Conservation (phyloP, 2,888 invertebrate genomes). For the Timandra comae region DNA sequence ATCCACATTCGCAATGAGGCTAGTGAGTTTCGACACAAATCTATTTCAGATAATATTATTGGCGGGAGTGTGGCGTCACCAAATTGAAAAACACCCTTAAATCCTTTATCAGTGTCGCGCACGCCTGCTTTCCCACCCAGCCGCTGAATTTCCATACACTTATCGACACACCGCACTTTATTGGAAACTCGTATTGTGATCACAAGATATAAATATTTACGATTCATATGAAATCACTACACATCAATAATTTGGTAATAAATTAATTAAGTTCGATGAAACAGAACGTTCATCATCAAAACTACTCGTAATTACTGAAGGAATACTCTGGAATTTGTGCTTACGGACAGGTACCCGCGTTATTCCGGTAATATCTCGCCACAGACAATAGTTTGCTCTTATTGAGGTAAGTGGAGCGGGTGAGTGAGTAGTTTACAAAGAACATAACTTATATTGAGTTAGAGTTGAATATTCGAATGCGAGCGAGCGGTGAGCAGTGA, state of each 20-base stretch:
- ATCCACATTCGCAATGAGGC: too few relatives aligned
- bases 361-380: not conserved
- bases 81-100: slow-evolving; percentile 55
- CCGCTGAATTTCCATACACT: slow-evolving; percentile 52
- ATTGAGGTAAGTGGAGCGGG: too few relatives aligned
- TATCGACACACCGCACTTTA: slow-evolving; percentile 44
- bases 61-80: slow-evolving; percentile 33
- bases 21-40: slow-evolving; percentile 20
- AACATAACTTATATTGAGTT: slow-evolving; percentile 9
- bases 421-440: not conserved
- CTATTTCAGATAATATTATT: slow-evolving; percentile 40
- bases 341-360: too few relatives aligned
- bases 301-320: too few relatives aligned
- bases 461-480: slow-evolving; percentile 12
- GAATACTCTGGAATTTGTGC: too few relatives aligned
- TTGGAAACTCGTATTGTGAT: slow-evolving; percentile 33
- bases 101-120: slow-evolving; percentile 53
- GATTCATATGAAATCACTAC: slow-evolving; percentile 18
- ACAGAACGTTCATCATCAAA: not conserved
- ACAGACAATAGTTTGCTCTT: not conserved
- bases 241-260: slow-evolving; percentile 2
- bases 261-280: not conserved
- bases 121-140: slow-evolving; percentile 41
- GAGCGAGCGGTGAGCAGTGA: not conserved
- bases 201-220: slow-evolving; percentile 39